Base-by-base conservation (phyloP, 2,888 invertebrate genomes). In the Drosophila helvetica region DNA sequence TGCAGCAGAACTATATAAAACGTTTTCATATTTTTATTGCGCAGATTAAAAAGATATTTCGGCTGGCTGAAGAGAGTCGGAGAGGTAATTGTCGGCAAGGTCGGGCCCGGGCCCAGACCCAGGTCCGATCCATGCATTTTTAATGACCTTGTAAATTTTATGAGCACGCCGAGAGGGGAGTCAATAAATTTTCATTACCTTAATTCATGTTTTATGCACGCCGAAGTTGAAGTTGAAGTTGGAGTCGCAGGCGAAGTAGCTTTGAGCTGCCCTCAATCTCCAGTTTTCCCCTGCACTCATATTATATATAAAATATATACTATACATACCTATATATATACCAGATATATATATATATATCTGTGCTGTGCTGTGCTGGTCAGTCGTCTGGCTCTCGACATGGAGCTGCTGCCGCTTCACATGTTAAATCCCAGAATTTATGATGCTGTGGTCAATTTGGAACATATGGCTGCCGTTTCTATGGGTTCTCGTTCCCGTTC, bases 121-220 rank as follows among this genome's bases (percentile, higher is more conserved):
- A 30, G n/a, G 22, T 4, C 42, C 25, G 4, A n/a, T 48, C 60
- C 59, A 55, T 83, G 68, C 62, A 80, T 68, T 74, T 72, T 70
- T 60, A 78, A 76, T 83, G 75, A 74, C 62, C 66, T 77, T 78
- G 73, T 70, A 73, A 54, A 65, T 75, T 85, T 79, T 81, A 79
- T 80, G 77, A 62, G 69, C 65, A 50, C 51, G 51, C 50, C 53
- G 67, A 73, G 65, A 63, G 60, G 56, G 55, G 62, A 81, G 78
- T 77, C 78, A 78, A 85, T 86, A 86, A 86, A 86, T 85, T 80
- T 86, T 84, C 84, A 86, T 85, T 85, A 86, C 69, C 74, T 84
- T 80, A 84, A 86, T 80, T 78, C 81, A 81, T 78, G 68, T 78
- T 79, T 83, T 81, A 82, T 83, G 77, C 80, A 75, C 73, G 63